A percentile compares a stretch with the other conserved stretches of the same genome.
Evolutionary conservation across 2,797 vertebrate species (phyloP).

Genomic region (Percopsis omiscomaycus): DNA sequence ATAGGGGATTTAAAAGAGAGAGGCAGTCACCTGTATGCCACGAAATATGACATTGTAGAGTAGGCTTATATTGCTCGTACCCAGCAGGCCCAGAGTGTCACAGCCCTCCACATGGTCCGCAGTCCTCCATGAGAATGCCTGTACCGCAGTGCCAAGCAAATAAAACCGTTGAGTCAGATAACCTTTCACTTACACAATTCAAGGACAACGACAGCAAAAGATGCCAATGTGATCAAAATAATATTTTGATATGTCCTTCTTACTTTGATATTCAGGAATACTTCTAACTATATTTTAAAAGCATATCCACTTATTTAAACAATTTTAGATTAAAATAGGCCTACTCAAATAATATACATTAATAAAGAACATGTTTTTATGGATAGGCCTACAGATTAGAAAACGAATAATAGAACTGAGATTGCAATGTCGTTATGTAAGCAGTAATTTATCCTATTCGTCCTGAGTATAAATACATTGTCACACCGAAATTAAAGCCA

Average conservation of each 20-base stretch:
- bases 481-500: slow-evolving; percentile 48
- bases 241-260: too few species aligned
- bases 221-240: slow-evolving; percentile 39
- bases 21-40: too few species aligned
- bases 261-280: too few species aligned
- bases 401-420: slow-evolving; percentile 26
- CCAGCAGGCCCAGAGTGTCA: slow-evolving; percentile 44
- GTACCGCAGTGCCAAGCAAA: slow-evolving; percentile 82
- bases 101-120: slow-evolving; percentile 71
- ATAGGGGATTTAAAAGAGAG: too few species aligned
- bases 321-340: too few species aligned
- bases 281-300: slow-evolving; percentile 1
- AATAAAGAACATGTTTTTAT: background rate
- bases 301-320: too few species aligned
- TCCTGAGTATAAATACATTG: slow-evolving; percentile 40
- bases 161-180: slow-evolving; percentile 84
- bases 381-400: background rate
- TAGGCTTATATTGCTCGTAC: slow-evolving; percentile 38
- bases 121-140: slow-evolving; percentile 68
- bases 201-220: slow-evolving; percentile 78
- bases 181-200: slow-evolving; percentile 81
- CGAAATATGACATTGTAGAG: background rate
- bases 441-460: slow-evolving; percentile 15
- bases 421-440: slow-evolving; percentile 56
- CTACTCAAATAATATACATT: background rate